Evolutionary conservation across 1,140 invertebrate genomes (phyloP).

Genomic region (Drosophila ananassae): DNA sequence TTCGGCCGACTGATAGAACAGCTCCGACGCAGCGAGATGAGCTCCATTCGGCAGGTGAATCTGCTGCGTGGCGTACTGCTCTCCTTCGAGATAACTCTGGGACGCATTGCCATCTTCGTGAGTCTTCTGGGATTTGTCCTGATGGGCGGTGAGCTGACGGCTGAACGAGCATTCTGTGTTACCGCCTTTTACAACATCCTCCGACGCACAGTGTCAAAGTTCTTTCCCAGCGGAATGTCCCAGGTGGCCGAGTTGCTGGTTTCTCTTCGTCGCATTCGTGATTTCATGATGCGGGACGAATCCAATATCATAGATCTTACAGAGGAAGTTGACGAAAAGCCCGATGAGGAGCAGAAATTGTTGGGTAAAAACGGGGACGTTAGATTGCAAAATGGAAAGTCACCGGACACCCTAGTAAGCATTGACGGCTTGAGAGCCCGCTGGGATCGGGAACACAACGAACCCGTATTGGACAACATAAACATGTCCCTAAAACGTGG

Average conservation of each 20-base stretch:
- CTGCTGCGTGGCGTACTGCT: slow-evolving; percentile 89
- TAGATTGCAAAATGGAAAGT: slow-evolving; percentile 38
- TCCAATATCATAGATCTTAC: slow-evolving; percentile 57
- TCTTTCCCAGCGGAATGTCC: slow-evolving; percentile 87
- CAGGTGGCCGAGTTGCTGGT: slow-evolving; percentile 88
- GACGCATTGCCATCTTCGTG: slow-evolving; percentile 91
- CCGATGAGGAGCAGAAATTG: slow-evolving; percentile 23
- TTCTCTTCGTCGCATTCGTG: slow-evolving; percentile 88
- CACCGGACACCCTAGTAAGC: slow-evolving; percentile 31
- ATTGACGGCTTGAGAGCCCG: slow-evolving; percentile 58
- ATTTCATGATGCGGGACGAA: slow-evolving; percentile 88
- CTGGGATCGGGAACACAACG: slow-evolving; percentile 52
- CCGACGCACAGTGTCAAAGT: slow-evolving; percentile 89
- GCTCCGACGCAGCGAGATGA: slow-evolving; percentile 85
- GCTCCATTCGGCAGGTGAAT: slow-evolving; percentile 87
- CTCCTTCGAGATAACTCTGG: slow-evolving; percentile 89
- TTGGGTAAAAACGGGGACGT: slow-evolving; percentile 2
- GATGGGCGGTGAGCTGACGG: slow-evolving; percentile 84
- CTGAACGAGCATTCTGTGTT: slow-evolving; percentile 90
- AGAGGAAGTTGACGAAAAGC: slow-evolving; percentile 29
- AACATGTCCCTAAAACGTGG: slow-evolving; percentile 72
- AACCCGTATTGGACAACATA: slow-evolving; percentile 59
- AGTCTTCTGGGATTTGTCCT: slow-evolving; percentile 90
- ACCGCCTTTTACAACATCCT: slow-evolving; percentile 90
- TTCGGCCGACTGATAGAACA: slow-evolving; percentile 88